phyloP scores from a whole-genome alignment of 2,113 vertebrate genomes.

The Sylvicapra grimmia region DNA sequence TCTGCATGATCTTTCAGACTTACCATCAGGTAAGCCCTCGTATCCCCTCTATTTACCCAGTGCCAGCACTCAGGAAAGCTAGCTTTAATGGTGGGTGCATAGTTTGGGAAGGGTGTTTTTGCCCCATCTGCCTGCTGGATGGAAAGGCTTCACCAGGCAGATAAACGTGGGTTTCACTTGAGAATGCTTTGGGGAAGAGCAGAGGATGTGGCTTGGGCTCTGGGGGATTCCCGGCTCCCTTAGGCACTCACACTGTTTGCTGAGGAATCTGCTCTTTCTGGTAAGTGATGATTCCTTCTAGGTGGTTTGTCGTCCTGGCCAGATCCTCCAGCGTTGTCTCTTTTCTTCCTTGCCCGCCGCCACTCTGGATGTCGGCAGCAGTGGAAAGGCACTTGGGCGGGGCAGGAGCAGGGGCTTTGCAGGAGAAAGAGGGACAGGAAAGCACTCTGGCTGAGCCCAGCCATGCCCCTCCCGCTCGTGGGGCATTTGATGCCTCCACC shows the following conservation, averaged over 20 bases:
- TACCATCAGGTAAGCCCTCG: constrained; percentile 82
- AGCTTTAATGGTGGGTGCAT: neutral
- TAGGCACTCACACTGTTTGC: neutral
- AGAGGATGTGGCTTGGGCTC: neutral
- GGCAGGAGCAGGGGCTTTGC: neutral
- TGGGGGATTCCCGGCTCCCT: neutral
- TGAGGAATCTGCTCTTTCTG: neutral
- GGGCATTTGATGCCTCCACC: neutral
- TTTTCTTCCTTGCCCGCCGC: neutral
- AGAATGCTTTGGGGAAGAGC: neutral
- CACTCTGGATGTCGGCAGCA: neutral
- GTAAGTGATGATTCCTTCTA: neutral
- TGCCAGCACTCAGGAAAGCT: neutral
- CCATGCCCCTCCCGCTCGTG: neutral
- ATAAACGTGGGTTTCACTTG: neutral
- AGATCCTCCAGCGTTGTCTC: neutral
- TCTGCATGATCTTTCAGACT: constrained; percentile 93
- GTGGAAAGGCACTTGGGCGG: neutral
- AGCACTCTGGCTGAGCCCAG: neutral
- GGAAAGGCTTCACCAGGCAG: neutral
- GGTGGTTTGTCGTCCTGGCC: neutral
- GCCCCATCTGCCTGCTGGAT: neutral
- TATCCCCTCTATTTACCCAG: neutral
- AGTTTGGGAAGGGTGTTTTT: neutral
- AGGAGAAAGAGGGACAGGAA: neutral